phyloP scores from a whole-genome alignment of 2,797 vertebrate genomes.

The Miichthys miiuy region DNA sequence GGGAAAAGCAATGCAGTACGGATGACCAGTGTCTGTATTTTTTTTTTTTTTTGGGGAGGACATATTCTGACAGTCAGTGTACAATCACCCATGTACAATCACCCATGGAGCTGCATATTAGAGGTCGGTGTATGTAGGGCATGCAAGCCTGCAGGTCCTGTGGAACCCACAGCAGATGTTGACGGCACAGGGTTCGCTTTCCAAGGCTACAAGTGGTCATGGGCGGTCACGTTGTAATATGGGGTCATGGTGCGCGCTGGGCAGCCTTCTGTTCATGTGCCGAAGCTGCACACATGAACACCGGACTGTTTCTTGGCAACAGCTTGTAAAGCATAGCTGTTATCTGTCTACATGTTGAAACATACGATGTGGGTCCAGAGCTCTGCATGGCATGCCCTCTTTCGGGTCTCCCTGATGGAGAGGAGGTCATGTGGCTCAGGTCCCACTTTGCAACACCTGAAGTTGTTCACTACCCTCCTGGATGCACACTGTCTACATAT shows the following conservation, averaged over 20 bases:
- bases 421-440: too few species aligned
- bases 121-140: conserved; percentile 9
- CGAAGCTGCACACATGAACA: conserved; percentile 11
- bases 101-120: conserved; percentile 4
- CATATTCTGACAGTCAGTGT: background rate
- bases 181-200: conserved; percentile 35
- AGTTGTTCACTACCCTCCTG: too few species aligned
- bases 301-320: conserved; percentile 22
- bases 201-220: conserved; percentile 51
- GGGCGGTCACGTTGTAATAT: conserved; percentile 36
- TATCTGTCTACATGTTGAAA: conserved; percentile 7
- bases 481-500: background rate
- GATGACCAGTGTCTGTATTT: background rate
- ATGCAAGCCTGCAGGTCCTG: background rate
- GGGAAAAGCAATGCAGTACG: background rate
- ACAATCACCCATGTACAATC: background rate
- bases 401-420: too few species aligned
- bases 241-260: conserved; percentile 13
- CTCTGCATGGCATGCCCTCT: too few species aligned
- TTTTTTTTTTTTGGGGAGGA: background rate
- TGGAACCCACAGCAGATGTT: conserved; percentile 53
- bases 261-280: conserved; percentile 59
- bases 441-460: too few species aligned
- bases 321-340: conserved; percentile 3
- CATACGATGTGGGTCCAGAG: background rate